Conservation (phyloP, 2,797 vertebrate genomes). For the Clarias fuscus region DNA sequence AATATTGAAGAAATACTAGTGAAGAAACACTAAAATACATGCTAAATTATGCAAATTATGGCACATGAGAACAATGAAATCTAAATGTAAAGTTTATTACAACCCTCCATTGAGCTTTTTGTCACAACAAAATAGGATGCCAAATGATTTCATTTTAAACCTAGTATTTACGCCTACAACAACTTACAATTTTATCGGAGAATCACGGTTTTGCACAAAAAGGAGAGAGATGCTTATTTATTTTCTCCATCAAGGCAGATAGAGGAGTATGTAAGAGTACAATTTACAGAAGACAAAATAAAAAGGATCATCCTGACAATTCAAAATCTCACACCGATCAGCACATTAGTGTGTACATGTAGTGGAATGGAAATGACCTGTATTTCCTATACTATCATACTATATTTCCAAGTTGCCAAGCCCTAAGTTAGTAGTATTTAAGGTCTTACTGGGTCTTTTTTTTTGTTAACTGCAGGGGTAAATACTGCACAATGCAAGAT, state of each 20-base stretch:
- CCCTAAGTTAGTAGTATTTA: neutral
- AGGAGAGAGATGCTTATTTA: conserved; percentile 58
- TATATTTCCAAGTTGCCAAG: neutral
- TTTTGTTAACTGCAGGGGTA: conserved; percentile 56
- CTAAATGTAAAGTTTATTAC: conserved; percentile 17
- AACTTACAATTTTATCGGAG: conserved; percentile 19
- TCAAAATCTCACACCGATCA: conserved; percentile 23
- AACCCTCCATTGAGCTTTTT: conserved; percentile 1
- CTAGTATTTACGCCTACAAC: neutral
- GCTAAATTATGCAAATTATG: conserved; percentile 5
- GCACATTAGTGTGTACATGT: neutral
- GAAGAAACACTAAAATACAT: neutral
- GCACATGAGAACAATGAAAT: conserved; percentile 6
- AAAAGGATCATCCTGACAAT: conserved; percentile 62
- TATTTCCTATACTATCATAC: no score
- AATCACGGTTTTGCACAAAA: conserved; percentile 26
- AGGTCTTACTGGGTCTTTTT: conserved; percentile 51
- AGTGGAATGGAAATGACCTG: no score
- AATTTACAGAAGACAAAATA: conserved; percentile 56
- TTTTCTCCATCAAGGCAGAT: conserved; percentile 66
- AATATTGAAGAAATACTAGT: neutral
- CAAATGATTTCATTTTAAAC: neutral
- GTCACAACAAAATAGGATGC: neutral
- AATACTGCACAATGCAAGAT: conserved; percentile 74
- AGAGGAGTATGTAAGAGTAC: conserved; percentile 58